Evolutionary conservation across 2,113 vertebrate genomes (phyloP), one percentile per base, ranked within the genome.

Genomic region (Danionella cerebrum): DNA sequence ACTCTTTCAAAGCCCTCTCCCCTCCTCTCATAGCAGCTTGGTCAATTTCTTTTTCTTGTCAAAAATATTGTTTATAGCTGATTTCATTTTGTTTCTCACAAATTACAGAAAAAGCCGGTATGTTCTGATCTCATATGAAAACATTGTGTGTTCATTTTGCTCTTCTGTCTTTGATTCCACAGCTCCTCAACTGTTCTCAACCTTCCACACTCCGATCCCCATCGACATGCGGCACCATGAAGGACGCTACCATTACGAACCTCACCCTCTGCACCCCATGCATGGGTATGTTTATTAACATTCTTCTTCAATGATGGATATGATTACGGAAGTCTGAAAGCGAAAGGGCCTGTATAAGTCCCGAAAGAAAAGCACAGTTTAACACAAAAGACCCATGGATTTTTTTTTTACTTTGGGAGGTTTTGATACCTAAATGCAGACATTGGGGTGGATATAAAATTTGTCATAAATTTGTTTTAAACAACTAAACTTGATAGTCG

Each of bases 221-320:
- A 89, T 98, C 78, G 95, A 98, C 88, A 90, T 96, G 90, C 87
- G 94, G 70, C 96, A 99, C 84, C 96, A 98, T 21, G 96, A 99
- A 82, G 96, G 96, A 73, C 83, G 95, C 71, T 99, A 97, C 89
- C 94, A 94, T 91, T 97, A 94, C 2, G 96, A 99, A 67, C 91
- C 95, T 60, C 94, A 96, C 82, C 86, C 92, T 57, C 88, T 97
- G 76, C 96, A 97, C 73, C 36, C 90, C 19, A 88, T 96, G 74
- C 96, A 94, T 0, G 95, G 96, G 96, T 99, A 91, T 89, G 95
- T 90, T 31, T 27, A 10, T 44, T 13, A 47, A 33, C 13, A 6
- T 29, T 16, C 10, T 12, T 53, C 38, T 66, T 35, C 50, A 54
- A 6, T 39, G 41, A 58, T 47, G 21, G 22, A 24, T n/a, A 16